Conservation (phyloP, 2,797 vertebrate genomes). For the Natrix natrix region DNA sequence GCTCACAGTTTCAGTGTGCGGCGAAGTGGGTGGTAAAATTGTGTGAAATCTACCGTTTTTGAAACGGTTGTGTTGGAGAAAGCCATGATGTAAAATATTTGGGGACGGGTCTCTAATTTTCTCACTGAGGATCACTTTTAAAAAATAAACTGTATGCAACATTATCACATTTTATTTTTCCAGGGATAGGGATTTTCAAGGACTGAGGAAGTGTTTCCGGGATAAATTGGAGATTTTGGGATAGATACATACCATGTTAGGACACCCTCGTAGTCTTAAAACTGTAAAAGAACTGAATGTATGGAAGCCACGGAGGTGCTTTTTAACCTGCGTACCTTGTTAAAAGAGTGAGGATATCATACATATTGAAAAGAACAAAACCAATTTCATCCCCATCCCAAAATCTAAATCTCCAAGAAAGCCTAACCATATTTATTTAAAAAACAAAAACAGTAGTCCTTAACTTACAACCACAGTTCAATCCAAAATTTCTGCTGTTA, state of each 20-base stretch:
- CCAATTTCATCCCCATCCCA: neutral
- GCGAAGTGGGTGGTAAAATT: too few species aligned
- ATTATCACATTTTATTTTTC: neutral
- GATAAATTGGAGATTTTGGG: neutral
- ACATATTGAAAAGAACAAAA: neutral
- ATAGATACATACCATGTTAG: neutral
- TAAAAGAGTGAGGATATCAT: neutral
- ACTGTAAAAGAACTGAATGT: neutral
- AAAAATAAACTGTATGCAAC: neutral
- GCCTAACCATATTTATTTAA: neutral
- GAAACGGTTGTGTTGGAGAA: neutral
- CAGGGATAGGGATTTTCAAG: neutral
- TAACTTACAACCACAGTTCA: too few species aligned
- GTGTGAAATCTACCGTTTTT: neutral
- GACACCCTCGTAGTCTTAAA: neutral
- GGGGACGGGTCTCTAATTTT: constrained; percentile 8
- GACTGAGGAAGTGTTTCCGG: neutral
- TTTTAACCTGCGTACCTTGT: neutral
- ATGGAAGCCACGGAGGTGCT: neutral
- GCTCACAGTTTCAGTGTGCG: too few species aligned
- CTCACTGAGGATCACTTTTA: neutral
- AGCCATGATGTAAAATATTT: neutral
- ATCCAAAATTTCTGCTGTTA: too few species aligned
- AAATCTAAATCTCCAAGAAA: neutral
- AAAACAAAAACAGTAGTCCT: too few species aligned